A percentile compares a stretch with the other conserved stretches of the same genome.
Conservation (phyloP, 2,113 vertebrate genomes). For the Xenus cinereus region DNA sequence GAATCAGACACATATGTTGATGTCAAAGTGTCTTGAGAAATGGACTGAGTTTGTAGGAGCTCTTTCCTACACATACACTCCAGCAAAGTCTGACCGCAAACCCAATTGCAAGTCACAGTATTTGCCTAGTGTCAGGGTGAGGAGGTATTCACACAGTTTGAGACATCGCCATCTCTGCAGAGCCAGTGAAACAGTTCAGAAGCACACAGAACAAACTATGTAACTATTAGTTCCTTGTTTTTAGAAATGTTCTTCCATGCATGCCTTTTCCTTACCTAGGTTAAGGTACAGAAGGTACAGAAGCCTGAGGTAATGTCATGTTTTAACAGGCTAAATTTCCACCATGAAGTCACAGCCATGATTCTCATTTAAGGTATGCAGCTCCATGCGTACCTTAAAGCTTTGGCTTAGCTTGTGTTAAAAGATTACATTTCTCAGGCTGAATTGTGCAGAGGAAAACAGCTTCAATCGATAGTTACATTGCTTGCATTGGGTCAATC, state of each 20-base stretch:
- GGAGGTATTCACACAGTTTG: neutral
- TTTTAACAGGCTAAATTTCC: neutral
- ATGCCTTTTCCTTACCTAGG: neutral
- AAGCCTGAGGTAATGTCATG: neutral
- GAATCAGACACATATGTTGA: neutral
- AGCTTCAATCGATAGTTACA: neutral
- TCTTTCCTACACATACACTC: neutral
- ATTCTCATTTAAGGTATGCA: neutral
- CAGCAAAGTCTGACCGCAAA: neutral
- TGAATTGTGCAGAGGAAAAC: neutral
- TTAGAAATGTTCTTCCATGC: neutral
- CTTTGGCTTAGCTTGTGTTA: neutral
- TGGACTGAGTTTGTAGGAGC: neutral
- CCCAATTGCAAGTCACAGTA: neutral
- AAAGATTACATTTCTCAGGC: neutral
- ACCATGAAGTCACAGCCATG: neutral
- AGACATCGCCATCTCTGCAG: neutral
- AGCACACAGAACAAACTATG: neutral
- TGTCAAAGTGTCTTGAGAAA: neutral
- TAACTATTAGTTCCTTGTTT: neutral
- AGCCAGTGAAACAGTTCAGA: neutral
- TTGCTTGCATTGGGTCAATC: neutral
- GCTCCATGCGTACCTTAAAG: neutral
- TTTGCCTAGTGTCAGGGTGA: neutral
- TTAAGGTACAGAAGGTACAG: neutral